Evolutionary conservation across 1,140 invertebrate species (phyloP), one percentile per base, ranked within the genome.

Genomic region (Thalassaphorura encarpata): DNA sequence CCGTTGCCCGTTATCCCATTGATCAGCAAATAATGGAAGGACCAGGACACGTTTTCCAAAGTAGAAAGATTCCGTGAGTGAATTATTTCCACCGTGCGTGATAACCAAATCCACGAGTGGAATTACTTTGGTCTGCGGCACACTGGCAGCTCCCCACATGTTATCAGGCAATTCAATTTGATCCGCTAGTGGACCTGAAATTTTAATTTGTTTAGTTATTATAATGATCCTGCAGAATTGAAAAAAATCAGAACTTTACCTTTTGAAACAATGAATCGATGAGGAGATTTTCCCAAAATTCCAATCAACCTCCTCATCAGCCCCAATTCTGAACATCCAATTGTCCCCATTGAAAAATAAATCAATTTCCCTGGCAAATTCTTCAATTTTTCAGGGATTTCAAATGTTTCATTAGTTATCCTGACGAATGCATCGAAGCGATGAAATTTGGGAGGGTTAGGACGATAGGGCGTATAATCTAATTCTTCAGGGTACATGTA

Each of bases 401-500:
- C 3, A 28, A 33, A 50, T 6, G 6, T 19, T 43, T 19, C 41
- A 8, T 11, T 6, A n/a, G 13, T 21, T 5, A 21, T 18, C 4
- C 33, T 13, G 15, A 21, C 28, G 6, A 33, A 39, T 33, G 33
- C 3, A 36, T 33, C 48, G 11, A 39, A 31, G 13, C 23, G 16
- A 36, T 21, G 6, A 26, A 26, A 39, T 8, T 50, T 24, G 13
- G 28, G 24, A 18, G 24, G 41, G 21, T 43, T 21, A 11, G 41
- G 41, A 19, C 41, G 41, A 43, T 13, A 19, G 13, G 4, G 13
- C 19, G 48, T 50, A 23, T 50, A 50, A 19, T 29, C 31, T 15
- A 50, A 19, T 18, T 31, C 28, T 50, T 50, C 5, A 8, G 48
- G 48, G 33, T 50, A 50, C 24, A 50, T 31, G 48, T 50, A 50